phyloP scores from a whole-genome alignment of 2,888 invertebrate genomes.

The Stenichneumon culpator region DNA sequence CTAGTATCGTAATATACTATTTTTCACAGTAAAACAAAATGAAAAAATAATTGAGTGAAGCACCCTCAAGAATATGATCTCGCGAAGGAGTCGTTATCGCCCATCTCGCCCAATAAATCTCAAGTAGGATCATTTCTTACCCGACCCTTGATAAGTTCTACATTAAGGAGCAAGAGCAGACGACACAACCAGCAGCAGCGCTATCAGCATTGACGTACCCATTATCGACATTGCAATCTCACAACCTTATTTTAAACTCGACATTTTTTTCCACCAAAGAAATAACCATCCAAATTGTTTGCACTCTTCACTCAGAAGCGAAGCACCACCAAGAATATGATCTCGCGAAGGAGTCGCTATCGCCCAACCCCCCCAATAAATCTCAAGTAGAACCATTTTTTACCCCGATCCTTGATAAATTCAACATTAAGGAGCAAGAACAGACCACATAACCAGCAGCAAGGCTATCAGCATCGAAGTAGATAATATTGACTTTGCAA shows the following conservation, averaged over 20 bases:
- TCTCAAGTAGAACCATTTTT: slow-evolving; percentile 32
- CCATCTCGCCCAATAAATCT: neutral
- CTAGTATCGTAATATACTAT: no score
- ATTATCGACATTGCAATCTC: slow-evolving; percentile 26
- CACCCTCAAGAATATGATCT: neutral
- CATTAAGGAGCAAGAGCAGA: neutral
- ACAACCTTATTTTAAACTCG: neutral
- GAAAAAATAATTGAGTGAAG: neutral
- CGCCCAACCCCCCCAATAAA: neutral
- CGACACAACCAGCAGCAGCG: neutral
- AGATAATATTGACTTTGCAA: slow-evolving; percentile 34
- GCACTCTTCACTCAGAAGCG: neutral
- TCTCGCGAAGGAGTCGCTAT: neutral
- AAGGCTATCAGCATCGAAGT: neutral
- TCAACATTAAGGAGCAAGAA: neutral
- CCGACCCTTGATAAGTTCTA: slow-evolving; percentile 13
- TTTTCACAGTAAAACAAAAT: no score
- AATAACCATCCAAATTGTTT: no score
- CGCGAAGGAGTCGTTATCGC: neutral
- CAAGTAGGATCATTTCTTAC: slow-evolving; percentile 40
- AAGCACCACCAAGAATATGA: neutral
- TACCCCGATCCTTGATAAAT: slow-evolving; percentile 18
- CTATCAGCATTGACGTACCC: neutral
- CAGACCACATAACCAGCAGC: neutral
- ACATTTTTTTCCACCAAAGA: no score